Evolutionary conservation across 1,140 invertebrate genomes (phyloP).

Genomic region (Littorina saxatilis): DNA sequence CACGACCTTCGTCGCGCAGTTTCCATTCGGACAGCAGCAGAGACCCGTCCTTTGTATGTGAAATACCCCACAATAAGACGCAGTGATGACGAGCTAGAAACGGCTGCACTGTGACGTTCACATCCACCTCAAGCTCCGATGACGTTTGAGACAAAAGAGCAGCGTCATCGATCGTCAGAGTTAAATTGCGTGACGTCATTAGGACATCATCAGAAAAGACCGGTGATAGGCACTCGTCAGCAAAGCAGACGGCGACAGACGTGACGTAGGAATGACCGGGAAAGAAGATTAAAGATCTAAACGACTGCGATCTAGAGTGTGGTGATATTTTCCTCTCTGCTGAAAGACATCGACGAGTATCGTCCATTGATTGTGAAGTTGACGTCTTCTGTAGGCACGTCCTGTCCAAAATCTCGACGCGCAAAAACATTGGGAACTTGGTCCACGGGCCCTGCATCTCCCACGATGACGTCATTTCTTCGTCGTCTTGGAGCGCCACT

Average conservation of each 20-base stretch:
- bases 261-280: not conserved
- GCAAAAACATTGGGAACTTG: not conserved
- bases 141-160: not conserved
- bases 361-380: not conserved
- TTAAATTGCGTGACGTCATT: too few relatives aligned
- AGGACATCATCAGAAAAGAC: not conserved
- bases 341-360: not conserved
- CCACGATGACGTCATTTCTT: not conserved
- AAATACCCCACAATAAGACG: not conserved
- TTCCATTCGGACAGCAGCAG: not conserved
- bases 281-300: not conserved
- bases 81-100: not conserved
- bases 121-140: not conserved
- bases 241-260: constrained; percentile 1
- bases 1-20: not conserved
- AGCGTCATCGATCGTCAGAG: not conserved
- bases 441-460: not conserved
- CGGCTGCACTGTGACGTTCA: not conserved
- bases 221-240: not conserved
- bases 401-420: not conserved
- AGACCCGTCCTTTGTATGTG: not conserved
- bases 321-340: not conserved
- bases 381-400: not conserved
- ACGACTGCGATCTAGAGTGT: not conserved
- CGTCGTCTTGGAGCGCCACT: not conserved